Conservation (phyloP, 2,113 vertebrate species). For the Helogale parvula region DNA sequence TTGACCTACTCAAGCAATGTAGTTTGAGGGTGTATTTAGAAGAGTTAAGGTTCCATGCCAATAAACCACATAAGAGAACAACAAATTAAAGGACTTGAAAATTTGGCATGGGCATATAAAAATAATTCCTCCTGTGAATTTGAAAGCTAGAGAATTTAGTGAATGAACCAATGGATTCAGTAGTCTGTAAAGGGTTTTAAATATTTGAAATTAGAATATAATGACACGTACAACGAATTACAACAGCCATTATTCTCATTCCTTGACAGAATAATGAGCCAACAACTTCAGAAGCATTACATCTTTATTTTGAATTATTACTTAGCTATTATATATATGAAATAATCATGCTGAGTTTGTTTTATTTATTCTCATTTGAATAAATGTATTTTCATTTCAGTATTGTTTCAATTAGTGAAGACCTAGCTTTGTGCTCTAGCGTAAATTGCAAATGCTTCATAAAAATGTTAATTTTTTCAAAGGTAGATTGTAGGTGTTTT, state of each 20-base stretch:
- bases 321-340: slow-evolving; percentile 7
- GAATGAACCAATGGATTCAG: neutral
- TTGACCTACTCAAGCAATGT: neutral
- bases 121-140: neutral
- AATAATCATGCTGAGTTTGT: slow-evolving; percentile 8
- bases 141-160: neutral
- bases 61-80: neutral
- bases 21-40: neutral
- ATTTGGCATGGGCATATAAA: neutral
- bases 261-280: slow-evolving; percentile 33
- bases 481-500: neutral
- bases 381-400: slow-evolving; percentile 45
- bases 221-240: neutral
- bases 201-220: slow-evolving; percentile 24
- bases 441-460: neutral
- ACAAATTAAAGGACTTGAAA: neutral
- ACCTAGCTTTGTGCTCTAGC: neutral
- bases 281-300: neutral
- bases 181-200: neutral
- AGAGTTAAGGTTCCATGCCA: neutral
- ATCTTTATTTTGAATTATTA: slow-evolving; percentile 31
- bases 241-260: neutral
- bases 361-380: slow-evolving; percentile 56
- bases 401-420: neutral
- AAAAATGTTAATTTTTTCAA: neutral